Conservation (phyloP, 2,888 invertebrate genomes). For the Ophioninae sp. region DNA sequence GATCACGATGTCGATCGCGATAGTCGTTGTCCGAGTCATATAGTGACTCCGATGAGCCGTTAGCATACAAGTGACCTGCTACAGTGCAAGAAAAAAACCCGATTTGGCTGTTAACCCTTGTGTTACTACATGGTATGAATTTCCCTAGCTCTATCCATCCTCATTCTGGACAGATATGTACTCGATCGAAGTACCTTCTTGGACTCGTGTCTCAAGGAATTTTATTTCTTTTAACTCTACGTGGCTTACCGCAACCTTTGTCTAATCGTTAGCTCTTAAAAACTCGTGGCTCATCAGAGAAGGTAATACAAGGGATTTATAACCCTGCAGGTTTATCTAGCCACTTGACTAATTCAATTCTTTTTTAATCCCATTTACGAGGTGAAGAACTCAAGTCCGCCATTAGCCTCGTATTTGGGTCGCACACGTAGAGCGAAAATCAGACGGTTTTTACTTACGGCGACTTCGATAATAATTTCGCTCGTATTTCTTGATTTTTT, state of each 20-base stretch:
- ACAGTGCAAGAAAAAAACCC: not conserved
- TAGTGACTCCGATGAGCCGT: slow-evolving; percentile 9
- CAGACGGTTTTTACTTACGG: no score
- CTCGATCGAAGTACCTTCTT: no score
- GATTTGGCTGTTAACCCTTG: slow-evolving; percentile 15
- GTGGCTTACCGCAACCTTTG: slow-evolving; percentile 13
- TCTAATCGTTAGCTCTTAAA: slow-evolving; percentile 5
- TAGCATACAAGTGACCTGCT: slow-evolving; percentile 13
- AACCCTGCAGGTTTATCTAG: slow-evolving; percentile 8
- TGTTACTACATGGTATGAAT: slow-evolving; percentile 1
- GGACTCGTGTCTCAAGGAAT: no score
- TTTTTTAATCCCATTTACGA: slow-evolving; percentile 14
- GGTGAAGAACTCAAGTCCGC: not conserved
- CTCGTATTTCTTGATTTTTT: no score
- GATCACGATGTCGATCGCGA: slow-evolving; percentile 24
- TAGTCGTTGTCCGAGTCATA: slow-evolving; percentile 12
- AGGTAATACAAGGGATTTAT: slow-evolving; percentile 7
- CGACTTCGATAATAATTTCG: no score
- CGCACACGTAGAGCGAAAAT: no score
- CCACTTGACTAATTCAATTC: slow-evolving; percentile 13
- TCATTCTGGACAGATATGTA: no score
- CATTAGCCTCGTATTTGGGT: no score
- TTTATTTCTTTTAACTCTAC: slow-evolving; percentile 19
- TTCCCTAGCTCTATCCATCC: slow-evolving; percentile 11
- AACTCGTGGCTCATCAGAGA: slow-evolving; percentile 24